Evolutionary conservation across 92 coral and sea anemone species (phyloP).

Genomic region (Metridium senile): DNA sequence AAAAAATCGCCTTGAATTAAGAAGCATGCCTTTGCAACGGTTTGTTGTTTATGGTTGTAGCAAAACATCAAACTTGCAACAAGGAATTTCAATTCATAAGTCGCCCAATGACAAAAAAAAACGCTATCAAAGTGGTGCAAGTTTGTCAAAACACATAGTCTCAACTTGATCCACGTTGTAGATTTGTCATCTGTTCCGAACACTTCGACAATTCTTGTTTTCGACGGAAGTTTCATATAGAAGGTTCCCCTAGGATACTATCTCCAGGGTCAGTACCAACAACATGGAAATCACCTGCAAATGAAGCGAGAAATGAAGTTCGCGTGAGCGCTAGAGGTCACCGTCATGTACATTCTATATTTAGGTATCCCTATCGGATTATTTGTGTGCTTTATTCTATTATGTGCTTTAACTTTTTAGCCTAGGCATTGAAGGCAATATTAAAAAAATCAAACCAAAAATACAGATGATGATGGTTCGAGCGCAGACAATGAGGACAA

Average conservation of each 20-base stretch:
- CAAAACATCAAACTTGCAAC: constrained; percentile 17
- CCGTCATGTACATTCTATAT: constrained; percentile 1
- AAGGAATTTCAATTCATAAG: constrained; percentile 32
- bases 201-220: constrained; percentile 42
- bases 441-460: constrained; percentile 1
- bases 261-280: constrained; percentile 27
- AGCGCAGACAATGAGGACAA: background rate
- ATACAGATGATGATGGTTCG: background rate
- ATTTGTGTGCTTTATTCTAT: too few species aligned
- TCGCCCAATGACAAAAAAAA: background rate
- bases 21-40: constrained; percentile 18
- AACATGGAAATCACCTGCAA: constrained; percentile 19
- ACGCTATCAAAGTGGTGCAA: constrained; percentile 8
- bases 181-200: constrained; percentile 33
- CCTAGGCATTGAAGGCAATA: constrained; percentile 1
- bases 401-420: background rate
- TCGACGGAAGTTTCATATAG: constrained; percentile 12
- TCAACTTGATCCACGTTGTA: constrained; percentile 33
- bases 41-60: constrained; percentile 49
- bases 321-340: constrained; percentile 3
- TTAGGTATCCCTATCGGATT: background rate
- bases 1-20: background rate
- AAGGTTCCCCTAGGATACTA: constrained; percentile 15
- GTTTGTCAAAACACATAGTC: constrained; percentile 25
- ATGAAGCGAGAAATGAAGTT: background rate